Evolutionary conservation across 2,113 vertebrate genomes (phyloP), one percentile per base, ranked within the genome.

Genomic region (Pyxicephalus adspersus): DNA sequence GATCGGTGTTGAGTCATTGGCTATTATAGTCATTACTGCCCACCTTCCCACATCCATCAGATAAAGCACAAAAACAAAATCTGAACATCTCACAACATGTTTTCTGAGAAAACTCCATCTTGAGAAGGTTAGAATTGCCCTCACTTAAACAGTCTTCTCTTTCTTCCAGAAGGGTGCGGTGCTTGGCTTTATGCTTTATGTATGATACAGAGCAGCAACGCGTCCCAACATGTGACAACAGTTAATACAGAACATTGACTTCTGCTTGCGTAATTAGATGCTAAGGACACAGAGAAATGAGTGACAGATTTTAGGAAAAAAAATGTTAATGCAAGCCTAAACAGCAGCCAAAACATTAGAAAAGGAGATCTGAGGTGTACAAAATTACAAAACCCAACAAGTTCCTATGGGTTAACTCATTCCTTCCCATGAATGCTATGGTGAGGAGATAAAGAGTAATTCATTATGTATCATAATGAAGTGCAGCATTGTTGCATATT

Each of bases 271-370:
- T 71, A 82, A 81, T 86, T 83, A 91, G 89, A 86, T 83, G 86
- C 89, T 90, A 87, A 91, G 90, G 87, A 85, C 81, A 89, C 89
- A 88, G 78, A 89, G 88, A 87, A 89, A 88, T 85, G 87, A 89
- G 85, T 87, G 0, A 15, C 67, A 77, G 85, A 67, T 87, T 90
- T 85, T 86, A 87, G 84, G 61, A 88, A 90, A 87, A 89, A 83
- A 87, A 89, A 83, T 87, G 86, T 81, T 80, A 83, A 87, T 86
- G 83, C n/a, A 80, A 72, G 83, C 75, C 85, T 79, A 89, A 90
- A 92, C 83, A 88, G 88, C 90, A 86, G 51, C 29, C 83, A 85
- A 16, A n/a, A 25, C 55, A 19, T 45, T 63, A 8, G n/a, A 5
- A 58, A 57, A 57, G 8, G 51, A 79, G 29, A 20, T 60, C n/a